Conservation (phyloP, 2,888 invertebrate genomes). For the Gortyna flavago region DNA sequence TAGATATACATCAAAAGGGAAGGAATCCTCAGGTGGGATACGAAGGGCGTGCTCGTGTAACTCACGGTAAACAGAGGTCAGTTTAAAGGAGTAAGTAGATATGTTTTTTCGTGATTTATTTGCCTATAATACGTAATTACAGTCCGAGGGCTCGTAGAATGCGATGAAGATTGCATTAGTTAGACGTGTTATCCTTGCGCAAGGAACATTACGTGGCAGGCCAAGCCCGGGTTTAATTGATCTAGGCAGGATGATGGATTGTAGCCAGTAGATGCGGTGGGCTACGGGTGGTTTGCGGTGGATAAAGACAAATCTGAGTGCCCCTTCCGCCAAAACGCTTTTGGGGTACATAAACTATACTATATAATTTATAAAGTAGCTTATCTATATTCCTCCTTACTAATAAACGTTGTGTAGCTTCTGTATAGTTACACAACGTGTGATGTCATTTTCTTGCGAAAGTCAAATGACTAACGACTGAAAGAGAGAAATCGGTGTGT, state of each 20-base stretch:
- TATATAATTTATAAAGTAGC: constrained; percentile 12
- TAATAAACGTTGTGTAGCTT: no score
- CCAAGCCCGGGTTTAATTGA: constrained; percentile 79
- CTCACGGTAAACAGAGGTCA: constrained; percentile 15
- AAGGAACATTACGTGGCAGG: constrained; percentile 71
- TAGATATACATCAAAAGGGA: constrained; percentile 15
- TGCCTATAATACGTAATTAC: constrained; percentile 53
- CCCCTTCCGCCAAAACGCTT: constrained; percentile 69
- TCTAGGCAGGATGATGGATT: constrained; percentile 81
- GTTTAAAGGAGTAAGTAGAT: constrained; percentile 14
- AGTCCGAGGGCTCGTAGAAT: constrained; percentile 37
- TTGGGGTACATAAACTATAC: constrained; percentile 57
- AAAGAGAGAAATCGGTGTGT: no score
- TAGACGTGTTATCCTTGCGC: constrained; percentile 68
- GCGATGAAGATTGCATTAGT: constrained; percentile 67
- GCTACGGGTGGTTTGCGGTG: constrained; percentile 70
- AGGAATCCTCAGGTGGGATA: constrained; percentile 22
- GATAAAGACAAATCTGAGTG: constrained; percentile 77
- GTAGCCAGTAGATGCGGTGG: constrained; percentile 68
- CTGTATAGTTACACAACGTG: no score
- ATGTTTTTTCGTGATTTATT: constrained; percentile 42
- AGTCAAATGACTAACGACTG: no score
- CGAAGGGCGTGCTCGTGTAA: background rate
- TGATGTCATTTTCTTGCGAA: no score
- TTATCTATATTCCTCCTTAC: background rate